Evolutionary conservation across 2,888 invertebrate genomes (phyloP).

Genomic region (Hedychridium roseum): DNA sequence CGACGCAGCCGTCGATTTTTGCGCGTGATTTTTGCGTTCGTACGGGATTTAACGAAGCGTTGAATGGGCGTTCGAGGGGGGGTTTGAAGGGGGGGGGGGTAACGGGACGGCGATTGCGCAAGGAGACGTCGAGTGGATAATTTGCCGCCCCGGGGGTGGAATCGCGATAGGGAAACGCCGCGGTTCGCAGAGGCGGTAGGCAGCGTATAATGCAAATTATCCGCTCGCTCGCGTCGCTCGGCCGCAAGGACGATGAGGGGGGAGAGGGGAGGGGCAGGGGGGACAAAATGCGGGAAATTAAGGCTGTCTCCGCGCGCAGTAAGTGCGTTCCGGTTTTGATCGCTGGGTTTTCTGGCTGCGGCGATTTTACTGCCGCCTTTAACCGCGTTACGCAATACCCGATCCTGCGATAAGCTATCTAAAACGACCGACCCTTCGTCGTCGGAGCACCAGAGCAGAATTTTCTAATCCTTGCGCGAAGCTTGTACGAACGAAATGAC

Average conservation of each 20-base stretch:
- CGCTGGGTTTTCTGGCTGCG: slow-evolving; percentile 5
- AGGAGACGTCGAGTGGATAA: slow-evolving; percentile 44
- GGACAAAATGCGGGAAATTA: slow-evolving; percentile 31
- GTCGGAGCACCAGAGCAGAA: too few relatives aligned
- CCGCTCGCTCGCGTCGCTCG: too few relatives aligned
- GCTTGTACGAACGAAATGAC: too few relatives aligned
- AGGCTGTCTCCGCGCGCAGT: too few relatives aligned
- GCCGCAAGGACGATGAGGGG: too few relatives aligned
- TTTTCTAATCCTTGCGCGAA: too few relatives aligned
- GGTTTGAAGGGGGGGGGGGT: too few relatives aligned
- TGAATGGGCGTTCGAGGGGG: slow-evolving; percentile 13
- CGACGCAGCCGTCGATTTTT: too few relatives aligned
- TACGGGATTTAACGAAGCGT: slow-evolving; percentile 25
- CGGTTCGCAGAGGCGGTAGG: too few relatives aligned
- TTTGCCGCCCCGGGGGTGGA: slow-evolving; percentile 40
- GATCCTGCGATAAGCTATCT: too few relatives aligned
- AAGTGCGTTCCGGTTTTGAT: slow-evolving; percentile 22
- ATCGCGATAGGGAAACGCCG: slow-evolving; percentile 30
- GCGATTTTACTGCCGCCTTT: slow-evolving; percentile 20
- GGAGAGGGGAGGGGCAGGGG: too few relatives aligned
- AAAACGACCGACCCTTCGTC: slow-evolving; percentile 3
- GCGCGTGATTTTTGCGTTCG: too few relatives aligned
- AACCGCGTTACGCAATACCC: slow-evolving; percentile 17
- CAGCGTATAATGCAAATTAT: slow-evolving; percentile 49
- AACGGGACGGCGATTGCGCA: slow-evolving; percentile 24